Conservation (phyloP, 2,113 vertebrate species). For the Mugil cephalus region DNA sequence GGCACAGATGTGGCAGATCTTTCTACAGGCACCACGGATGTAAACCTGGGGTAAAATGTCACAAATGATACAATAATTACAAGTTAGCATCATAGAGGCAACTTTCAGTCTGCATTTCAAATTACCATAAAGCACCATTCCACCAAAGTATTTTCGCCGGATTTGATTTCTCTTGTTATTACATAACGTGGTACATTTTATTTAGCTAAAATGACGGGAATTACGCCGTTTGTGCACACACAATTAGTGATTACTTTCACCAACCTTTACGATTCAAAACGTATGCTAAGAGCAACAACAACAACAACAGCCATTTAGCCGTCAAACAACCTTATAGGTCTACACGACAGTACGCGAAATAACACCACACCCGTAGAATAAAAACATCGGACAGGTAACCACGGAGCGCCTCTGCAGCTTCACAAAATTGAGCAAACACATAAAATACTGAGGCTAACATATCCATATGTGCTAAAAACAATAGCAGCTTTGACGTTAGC, state of each 20-base stretch:
- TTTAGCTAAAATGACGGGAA: too few species aligned
- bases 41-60: slow-evolving; percentile 33
- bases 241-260: too few species aligned
- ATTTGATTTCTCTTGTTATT: too few species aligned
- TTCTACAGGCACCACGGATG: slow-evolving; percentile 21
- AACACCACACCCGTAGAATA: neutral
- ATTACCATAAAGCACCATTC: too few species aligned
- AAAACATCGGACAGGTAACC: rapidly evolving
- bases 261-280: neutral
- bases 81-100: neutral
- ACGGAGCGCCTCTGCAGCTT: rapidly evolving
- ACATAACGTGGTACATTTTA: too few species aligned
- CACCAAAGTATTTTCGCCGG: neutral
- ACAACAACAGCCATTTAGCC: neutral
- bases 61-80: neutral
- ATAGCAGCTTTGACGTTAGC: slow-evolving; percentile 60
- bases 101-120: too few species aligned
- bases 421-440: neutral
- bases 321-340: neutral
- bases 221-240: too few species aligned
- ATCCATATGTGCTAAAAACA: slow-evolving; percentile 71
- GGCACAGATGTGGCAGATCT: slow-evolving; percentile 18
- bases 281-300: neutral
- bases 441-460: neutral
- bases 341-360: neutral